Conservation (phyloP, 2,888 invertebrate genomes). For the Allacma fusca region DNA sequence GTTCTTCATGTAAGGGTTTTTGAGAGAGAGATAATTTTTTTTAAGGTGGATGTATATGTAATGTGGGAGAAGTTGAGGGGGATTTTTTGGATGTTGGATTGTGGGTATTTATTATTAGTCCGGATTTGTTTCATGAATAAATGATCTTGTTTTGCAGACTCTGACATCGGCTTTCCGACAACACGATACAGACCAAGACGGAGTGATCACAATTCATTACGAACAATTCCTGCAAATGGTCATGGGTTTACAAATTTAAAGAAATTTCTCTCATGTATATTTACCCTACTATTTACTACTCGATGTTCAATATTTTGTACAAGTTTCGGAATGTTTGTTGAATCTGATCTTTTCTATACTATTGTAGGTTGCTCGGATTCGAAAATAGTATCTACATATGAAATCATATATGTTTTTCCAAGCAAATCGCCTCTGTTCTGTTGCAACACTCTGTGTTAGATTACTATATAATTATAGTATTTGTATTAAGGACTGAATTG, state of each 20-base stretch:
- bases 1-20: slow-evolving; percentile 82
- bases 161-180: slow-evolving; percentile 87
- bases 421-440: neutral
- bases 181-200: slow-evolving; percentile 90
- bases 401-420: neutral
- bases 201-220: slow-evolving; percentile 93
- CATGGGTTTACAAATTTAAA: slow-evolving; percentile 65
- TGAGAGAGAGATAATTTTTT: slow-evolving; percentile 1
- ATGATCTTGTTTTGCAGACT: slow-evolving; percentile 70
- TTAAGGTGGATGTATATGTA: too few species aligned
- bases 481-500: too few species aligned
- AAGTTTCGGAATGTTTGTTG: neutral
- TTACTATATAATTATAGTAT: too few species aligned
- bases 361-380: slow-evolving; percentile 24
- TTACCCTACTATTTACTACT: neutral
- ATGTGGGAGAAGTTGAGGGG: too few species aligned
- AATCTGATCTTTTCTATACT: neutral
- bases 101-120: neutral
- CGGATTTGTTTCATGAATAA: neutral
- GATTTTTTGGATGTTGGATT: neutral
- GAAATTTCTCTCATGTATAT: neutral
- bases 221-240: slow-evolving; percentile 96
- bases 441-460: too few species aligned
- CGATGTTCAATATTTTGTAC: slow-evolving; percentile 20
- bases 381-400: slow-evolving; percentile 10